Base-by-base conservation (phyloP, 1,140 invertebrate species). In the Pseudomyrmex gracilis region DNA sequence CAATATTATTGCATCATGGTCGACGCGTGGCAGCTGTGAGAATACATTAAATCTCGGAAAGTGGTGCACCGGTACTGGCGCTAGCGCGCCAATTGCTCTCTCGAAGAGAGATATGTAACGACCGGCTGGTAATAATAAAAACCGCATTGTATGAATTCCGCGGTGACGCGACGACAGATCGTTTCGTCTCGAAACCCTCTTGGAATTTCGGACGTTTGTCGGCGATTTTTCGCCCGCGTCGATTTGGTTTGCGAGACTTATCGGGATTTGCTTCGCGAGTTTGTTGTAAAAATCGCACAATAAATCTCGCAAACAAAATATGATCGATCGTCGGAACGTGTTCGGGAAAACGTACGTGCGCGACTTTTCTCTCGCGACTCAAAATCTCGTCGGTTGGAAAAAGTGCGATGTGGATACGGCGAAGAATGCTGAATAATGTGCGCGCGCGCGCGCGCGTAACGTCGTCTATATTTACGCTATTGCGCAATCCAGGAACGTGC, bases 1-100 rank as follows among this genome's bases (percentile, higher is more conserved):
- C 66, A 67, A 73, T 66, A 22, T 73, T 83, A 68, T 87, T 87
- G 85, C 86, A 84, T 87, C 86, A 87, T 84, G 60, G 49, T 66
- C 17, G 22, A 71, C 82, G 45, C 57, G 47, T 61, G 73, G 66
- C 66, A 70, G 43, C 68, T 58, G 49, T 51, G 64, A 86, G 24
- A 67, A 58, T 85, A 85, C 63, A 85, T 67, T 86, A 43, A 43
- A 76, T 87, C 63, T 74, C 49, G 17, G 57, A 77, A 78, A 78
- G 67, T 70, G 34, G 15, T 64, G 64, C 53, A 61, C 20, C 63
- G 20, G 34, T 34, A 34, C n/a, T n/a, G 53, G 55, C 20, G 15
- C 10, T 10, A 34, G n/a, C 47, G 45, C 24, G 60, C 66, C 5
- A 80, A 47, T 58, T 71, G 22, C 66, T 80, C n/a, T 80, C 76